Base-by-base conservation (phyloP, 1,140 invertebrate species). In the Tetramorium alpestre region DNA sequence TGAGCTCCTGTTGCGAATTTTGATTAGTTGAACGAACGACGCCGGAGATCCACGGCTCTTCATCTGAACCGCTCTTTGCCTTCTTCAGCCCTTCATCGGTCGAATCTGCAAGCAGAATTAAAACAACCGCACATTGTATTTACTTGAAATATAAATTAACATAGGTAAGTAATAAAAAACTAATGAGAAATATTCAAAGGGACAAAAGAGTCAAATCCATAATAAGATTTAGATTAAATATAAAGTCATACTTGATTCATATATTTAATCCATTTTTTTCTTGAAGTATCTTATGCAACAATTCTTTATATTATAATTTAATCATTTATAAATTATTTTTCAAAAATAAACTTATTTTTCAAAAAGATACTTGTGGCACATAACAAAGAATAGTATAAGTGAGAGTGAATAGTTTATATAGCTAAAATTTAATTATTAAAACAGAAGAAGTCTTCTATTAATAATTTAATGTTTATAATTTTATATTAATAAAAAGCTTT, bases 11-110 rank as follows among this genome's bases (percentile, higher is more conserved):
- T 87, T 87, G 89, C 69, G 65, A 90, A 90, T 93, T 93, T 93
- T 93, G 91, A 93, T 93, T 92, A 81, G 70, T 93, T 88, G 91
- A 89, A 93, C 89, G 89, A 89, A 93, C 41, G 92, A 92, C 89
- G 89, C 88, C 72, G 89, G 92, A 93, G 92, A 93, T 92, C 89
- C 89, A 88, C 87, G 87, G 90, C 89, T 87, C 65, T 86, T 77
- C 89, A 90, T 89, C 49, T 88, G 80, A 88, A 91, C 91, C 90
- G 90, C 90, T 92, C 91, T 91, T 89, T 87, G 81, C 88, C 89
- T 91, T 89, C 92, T 92, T 92, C 58, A 87, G 87, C 80, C 91
- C 89, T 89, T 92, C 72, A 49, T 85, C 85, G 51, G 78, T 88
- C 85, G 87, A 91, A 90, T 89, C 91, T 93, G 88, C 78, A 91